phyloP scores from a whole-genome alignment of 2,113 vertebrate genomes.

The Clinocottus analis region DNA sequence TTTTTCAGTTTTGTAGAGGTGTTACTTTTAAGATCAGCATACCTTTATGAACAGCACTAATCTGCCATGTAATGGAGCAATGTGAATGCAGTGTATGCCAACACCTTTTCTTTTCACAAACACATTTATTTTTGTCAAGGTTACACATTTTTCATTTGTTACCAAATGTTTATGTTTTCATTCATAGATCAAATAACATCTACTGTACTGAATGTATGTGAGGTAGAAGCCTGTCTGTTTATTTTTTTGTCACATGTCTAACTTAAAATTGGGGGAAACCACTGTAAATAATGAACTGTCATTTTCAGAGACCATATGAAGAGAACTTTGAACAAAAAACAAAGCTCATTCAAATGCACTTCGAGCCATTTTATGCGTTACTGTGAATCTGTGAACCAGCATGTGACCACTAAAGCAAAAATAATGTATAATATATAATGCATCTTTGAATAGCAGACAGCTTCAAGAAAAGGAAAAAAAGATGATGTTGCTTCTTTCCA shows the following conservation, averaged over 20 bases:
- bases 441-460: background rate
- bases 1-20: constrained; percentile 37
- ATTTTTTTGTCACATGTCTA: constrained; percentile 10
- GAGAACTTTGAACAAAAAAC: background rate
- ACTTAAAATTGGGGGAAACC: constrained; percentile 38
- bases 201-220: constrained; percentile 18
- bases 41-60: constrained; percentile 24
- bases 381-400: constrained; percentile 14
- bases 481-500: background rate
- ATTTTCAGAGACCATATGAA: constrained; percentile 24
- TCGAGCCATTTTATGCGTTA: background rate
- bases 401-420: constrained; percentile 30
- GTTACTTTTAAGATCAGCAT: constrained; percentile 20
- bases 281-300: constrained; percentile 34
- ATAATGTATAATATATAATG: background rate
- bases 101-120: background rate
- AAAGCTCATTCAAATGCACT: constrained; percentile 36
- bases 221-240: constrained; percentile 1
- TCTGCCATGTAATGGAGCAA: background rate
- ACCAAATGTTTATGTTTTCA: constrained; percentile 27
- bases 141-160: constrained; percentile 27
- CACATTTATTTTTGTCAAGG: constrained; percentile 11
- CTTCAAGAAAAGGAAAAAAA: background rate
- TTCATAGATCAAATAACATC: constrained; percentile 15
- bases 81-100: constrained; percentile 3